Conservation (phyloP, 2,113 vertebrate species). For the Crotalus viridis region DNA sequence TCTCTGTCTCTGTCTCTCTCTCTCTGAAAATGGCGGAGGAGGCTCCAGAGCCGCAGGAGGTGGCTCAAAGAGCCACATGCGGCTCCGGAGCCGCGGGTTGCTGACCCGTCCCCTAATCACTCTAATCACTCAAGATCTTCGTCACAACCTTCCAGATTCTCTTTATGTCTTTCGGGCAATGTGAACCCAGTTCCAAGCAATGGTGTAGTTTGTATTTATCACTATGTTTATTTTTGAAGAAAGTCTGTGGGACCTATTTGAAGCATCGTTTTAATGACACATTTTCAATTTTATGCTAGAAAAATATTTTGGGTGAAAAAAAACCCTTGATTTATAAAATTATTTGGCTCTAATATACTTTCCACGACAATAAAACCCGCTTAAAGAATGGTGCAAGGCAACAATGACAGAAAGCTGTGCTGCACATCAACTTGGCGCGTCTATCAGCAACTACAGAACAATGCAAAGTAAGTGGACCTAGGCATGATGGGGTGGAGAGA, state of each 20-base stretch:
- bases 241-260: neutral
- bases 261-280: neutral
- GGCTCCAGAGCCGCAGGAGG: no score
- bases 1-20: no score
- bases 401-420: neutral
- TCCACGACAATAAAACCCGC: neutral
- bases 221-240: neutral
- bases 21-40: no score
- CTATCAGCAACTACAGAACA: neutral
- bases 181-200: neutral
- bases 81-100: no score
- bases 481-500: neutral
- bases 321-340: neutral
- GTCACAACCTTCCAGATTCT: neutral
- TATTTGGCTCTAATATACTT: neutral
- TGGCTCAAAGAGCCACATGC: no score
- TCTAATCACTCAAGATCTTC: neutral
- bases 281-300: neutral
- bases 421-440: neutral
- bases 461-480: neutral
- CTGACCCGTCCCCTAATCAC: no score
- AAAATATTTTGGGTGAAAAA: neutral
- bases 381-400: neutral
- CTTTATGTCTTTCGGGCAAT: neutral
- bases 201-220: neutral